A percentile compares a stretch with the other conserved stretches of the same genome.
phyloP scores from a whole-genome alignment of 1,140 invertebrate species.

The Plectus sambesii region DNA sequence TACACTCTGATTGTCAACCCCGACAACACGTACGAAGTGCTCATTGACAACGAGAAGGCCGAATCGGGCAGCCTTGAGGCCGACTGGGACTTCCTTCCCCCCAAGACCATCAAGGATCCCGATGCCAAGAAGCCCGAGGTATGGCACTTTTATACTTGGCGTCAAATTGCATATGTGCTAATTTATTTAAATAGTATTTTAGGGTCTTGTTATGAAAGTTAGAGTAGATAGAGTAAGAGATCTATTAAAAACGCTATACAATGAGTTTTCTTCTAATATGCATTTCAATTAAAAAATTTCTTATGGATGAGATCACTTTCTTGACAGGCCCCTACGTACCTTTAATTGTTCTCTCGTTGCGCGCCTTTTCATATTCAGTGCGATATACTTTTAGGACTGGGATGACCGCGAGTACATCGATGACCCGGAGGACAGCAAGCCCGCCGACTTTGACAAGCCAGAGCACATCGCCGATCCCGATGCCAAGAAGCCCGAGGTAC shows the following conservation, averaged over 20 bases:
- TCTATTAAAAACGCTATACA: too few species aligned
- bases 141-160: too few species aligned
- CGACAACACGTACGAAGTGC: slow-evolving; percentile 90
- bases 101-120: slow-evolving; percentile 92
- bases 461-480: slow-evolving; percentile 96
- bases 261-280: too few species aligned
- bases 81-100: slow-evolving; percentile 92
- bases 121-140: slow-evolving; percentile 83
- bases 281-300: too few species aligned
- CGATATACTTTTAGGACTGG: slow-evolving; percentile 51
- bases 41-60: slow-evolving; percentile 93
- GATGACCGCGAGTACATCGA: slow-evolving; percentile 86
- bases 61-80: slow-evolving; percentile 85
- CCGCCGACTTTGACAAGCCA: slow-evolving; percentile 72
- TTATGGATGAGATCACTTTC: too few species aligned
- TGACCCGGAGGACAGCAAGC: slow-evolving; percentile 86
- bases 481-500: slow-evolving; percentile 92
- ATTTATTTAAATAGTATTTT: too few species aligned
- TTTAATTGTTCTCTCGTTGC: too few species aligned
- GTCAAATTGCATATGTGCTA: too few species aligned
- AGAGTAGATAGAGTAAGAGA: too few species aligned
- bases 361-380: slow-evolving; percentile 26
- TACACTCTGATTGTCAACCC: slow-evolving; percentile 91
- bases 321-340: too few species aligned
- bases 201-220: too few species aligned